Evolutionary conservation across 2,888 invertebrate species (phyloP).

Genomic region (Andrena praecox): DNA sequence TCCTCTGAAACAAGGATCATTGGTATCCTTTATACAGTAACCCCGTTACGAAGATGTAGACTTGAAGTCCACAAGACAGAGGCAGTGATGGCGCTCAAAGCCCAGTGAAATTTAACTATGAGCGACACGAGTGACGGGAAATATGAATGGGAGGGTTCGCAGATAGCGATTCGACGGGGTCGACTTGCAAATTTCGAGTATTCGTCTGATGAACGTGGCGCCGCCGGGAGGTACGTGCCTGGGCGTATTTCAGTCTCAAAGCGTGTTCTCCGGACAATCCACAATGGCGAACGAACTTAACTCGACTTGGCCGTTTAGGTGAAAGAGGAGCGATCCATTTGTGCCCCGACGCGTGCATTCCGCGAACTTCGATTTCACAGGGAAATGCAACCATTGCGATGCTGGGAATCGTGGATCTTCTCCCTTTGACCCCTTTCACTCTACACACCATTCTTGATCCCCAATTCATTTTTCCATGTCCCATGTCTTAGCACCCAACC

Average conservation of each 20-base stretch:
- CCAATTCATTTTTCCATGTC: background rate
- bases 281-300: conserved; percentile 48
- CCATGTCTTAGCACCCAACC: no score
- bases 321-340: conserved; percentile 37
- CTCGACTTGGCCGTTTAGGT: conserved; percentile 37
- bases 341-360: conserved; percentile 24
- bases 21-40: no score
- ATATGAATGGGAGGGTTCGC: conserved; percentile 20
- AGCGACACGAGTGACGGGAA: background rate
- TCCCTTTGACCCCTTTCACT: background rate
- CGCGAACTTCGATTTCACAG: conserved; percentile 48
- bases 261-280: conserved; percentile 34
- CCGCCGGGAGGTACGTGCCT: conserved; percentile 22
- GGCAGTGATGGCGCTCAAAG: background rate
- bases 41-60: background rate
- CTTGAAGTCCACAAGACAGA: background rate
- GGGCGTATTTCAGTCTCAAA: conserved; percentile 44
- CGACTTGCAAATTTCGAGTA: conserved; percentile 22
- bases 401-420: background rate
- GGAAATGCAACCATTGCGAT: conserved; percentile 17
- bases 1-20: background rate
- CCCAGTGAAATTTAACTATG: background rate
- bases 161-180: conserved; percentile 13
- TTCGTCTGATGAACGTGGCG: conserved; percentile 6
- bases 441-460: background rate